These are phyloP conservation scores for Probosciger aterrimus DNA, from an alignment of 2,113 vertebrate species.

Conservation along the genomic window DNA sequence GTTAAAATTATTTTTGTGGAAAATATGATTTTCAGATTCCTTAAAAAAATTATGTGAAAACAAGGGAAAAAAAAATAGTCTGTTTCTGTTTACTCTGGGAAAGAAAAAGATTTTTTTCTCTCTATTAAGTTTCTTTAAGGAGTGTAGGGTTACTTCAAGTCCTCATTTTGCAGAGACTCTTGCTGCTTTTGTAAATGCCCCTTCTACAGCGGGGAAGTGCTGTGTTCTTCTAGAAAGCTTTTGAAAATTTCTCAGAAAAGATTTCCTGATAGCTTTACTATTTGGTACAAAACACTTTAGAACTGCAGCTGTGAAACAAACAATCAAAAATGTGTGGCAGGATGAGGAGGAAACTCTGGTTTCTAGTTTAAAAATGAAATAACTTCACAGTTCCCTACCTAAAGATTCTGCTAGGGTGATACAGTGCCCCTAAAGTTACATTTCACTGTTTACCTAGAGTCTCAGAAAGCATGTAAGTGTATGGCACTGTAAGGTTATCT, in stretches of 20 bases:
- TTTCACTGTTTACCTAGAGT: not conserved
- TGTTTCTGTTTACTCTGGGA: not conserved
- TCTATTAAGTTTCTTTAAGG: not conserved
- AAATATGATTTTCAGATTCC: not conserved
- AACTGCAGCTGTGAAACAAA: not conserved
- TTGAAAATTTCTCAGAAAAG: not conserved
- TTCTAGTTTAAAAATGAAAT: not conserved
- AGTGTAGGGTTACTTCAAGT: not conserved
- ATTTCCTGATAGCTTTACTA: not conserved
- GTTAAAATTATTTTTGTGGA: not conserved
- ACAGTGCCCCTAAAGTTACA: not conserved
- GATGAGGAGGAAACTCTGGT: not conserved
- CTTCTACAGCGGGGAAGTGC: not conserved
- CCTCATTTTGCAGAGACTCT: not conserved
- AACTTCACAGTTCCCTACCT: not conserved
- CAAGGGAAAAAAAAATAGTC: not conserved
- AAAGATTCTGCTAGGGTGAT: not conserved
- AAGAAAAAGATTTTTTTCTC: not conserved
- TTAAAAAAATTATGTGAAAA: not conserved
- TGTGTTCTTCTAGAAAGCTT: not conserved
- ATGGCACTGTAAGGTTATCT: not conserved
- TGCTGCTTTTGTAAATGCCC: not conserved
- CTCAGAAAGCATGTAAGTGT: not conserved
- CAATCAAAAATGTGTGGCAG: not conserved
- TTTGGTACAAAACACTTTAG: not conserved